Conservation (phyloP, 2,113 vertebrate genomes). For the Cacatua alba region DNA sequence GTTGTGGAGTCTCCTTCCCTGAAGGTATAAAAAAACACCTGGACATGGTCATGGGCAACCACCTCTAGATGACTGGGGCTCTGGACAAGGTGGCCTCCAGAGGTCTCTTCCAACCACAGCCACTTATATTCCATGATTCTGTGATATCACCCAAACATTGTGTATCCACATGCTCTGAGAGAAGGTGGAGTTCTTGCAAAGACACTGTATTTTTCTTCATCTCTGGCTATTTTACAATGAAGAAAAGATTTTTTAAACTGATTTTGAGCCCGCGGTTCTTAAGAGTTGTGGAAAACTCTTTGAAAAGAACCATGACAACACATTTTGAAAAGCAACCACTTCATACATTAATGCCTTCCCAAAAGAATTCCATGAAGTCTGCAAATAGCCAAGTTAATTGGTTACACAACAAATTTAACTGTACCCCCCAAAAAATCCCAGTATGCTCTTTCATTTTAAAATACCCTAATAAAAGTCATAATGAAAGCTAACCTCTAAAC, state of each 20-base stretch:
- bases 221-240: neutral
- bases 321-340: neutral
- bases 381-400: neutral
- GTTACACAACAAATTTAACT: neutral
- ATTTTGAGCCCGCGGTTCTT: neutral
- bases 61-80: neutral
- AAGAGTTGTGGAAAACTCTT: neutral
- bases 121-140: neutral
- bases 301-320: neutral
- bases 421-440: fast-evolving
- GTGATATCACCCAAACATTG: neutral
- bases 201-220: neutral
- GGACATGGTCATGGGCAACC: neutral
- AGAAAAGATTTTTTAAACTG: neutral
- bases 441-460: neutral
- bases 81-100: neutral
- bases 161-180: neutral
- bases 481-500: neutral
- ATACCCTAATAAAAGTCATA: neutral
- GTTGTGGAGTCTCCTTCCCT: neutral
- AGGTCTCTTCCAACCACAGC: neutral
- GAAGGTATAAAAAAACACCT: neutral
- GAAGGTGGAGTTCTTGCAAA: neutral
- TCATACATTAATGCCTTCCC: neutral
- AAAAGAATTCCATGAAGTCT: neutral